Percentiles rank a stretch among this genome's conserved stretches.
phyloP scores from a whole-genome alignment of 2,888 invertebrate genomes.

The Lepidochitona cinerea region DNA sequence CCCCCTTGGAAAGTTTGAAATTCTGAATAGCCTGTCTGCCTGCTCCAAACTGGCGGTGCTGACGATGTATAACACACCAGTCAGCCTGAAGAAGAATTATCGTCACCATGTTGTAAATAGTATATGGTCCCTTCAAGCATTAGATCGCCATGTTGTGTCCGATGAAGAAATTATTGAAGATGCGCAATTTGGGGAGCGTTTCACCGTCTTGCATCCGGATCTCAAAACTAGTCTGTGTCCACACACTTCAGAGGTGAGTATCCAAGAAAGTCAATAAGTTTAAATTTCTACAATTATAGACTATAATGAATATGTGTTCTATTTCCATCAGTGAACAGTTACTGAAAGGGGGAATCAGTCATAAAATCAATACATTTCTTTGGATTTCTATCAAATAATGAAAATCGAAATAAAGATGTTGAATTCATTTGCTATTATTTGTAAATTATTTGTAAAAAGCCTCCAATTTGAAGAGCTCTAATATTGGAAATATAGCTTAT shows the following conservation, averaged over 20 bases:
- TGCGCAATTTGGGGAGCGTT: constrained; percentile 60
- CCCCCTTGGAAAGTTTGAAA: constrained; percentile 66
- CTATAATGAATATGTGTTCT: too few species aligned
- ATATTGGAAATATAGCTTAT: too few species aligned
- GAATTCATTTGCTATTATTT: too few species aligned
- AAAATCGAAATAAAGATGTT: too few species aligned
- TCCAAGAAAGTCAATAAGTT: too few species aligned
- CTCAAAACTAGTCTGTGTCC: constrained; percentile 57
- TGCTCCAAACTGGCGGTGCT: constrained; percentile 53
- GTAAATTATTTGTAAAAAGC: too few species aligned
- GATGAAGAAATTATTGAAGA: constrained; percentile 71
- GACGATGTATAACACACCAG: constrained; percentile 68
- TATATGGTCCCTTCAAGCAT: constrained; percentile 66
- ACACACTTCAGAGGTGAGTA: constrained; percentile 45
- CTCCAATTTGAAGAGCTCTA: too few species aligned
- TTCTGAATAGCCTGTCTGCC: constrained; percentile 58
- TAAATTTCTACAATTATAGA: too few species aligned
- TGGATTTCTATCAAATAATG: too few species aligned
- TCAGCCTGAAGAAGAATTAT: constrained; percentile 67
- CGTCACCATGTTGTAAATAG: constrained; percentile 70
- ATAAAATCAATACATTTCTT: too few species aligned
- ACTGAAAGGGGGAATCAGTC: too few species aligned
- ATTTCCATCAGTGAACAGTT: too few species aligned
- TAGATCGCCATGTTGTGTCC: constrained; percentile 66
- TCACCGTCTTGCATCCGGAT: constrained; percentile 43